phyloP scores from a whole-genome alignment of 92 coral and sea anemone genomes.

The Siderastrea siderea region DNA sequence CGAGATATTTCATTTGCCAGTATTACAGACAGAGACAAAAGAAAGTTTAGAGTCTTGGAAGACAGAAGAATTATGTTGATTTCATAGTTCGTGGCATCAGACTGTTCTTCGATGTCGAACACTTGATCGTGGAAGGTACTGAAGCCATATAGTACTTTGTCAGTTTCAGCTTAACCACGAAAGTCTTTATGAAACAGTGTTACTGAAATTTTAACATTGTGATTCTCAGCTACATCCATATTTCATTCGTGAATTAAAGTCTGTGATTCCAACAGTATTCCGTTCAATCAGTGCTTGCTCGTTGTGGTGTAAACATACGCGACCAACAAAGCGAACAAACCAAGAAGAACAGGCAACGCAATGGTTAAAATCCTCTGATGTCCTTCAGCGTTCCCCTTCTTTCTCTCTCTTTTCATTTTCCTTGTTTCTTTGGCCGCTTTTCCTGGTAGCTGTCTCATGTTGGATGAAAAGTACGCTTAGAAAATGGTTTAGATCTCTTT shows the following conservation, averaged over 20 bases:
- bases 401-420: conserved; percentile 86
- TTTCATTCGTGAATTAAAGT: neutral
- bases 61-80: neutral
- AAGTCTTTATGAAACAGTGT: neutral
- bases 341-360: conserved; percentile 82
- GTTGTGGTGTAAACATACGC: conserved; percentile 80
- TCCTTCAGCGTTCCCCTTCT: conserved; percentile 70
- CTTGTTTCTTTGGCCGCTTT: conserved; percentile 86
- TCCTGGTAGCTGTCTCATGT: conserved; percentile 90
- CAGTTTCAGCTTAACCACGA: neutral
- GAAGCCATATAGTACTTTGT: neutral
- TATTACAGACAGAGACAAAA: neutral
- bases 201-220: neutral
- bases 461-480: neutral
- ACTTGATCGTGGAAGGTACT: neutral
- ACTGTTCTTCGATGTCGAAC: neutral
- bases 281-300: conserved; percentile 51
- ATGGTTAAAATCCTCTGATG: conserved; percentile 72
- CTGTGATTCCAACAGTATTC: neutral
- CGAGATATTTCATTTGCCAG: neutral
- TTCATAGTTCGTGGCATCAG: neutral
- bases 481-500: neutral
- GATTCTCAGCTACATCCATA: neutral
- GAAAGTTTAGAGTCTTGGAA: neutral
- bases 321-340: conserved; percentile 74